Percentiles rank a stretch among this genome's conserved stretches.
Conservation (phyloP, 2,888 invertebrate species). For the Machimus atricapillus region DNA sequence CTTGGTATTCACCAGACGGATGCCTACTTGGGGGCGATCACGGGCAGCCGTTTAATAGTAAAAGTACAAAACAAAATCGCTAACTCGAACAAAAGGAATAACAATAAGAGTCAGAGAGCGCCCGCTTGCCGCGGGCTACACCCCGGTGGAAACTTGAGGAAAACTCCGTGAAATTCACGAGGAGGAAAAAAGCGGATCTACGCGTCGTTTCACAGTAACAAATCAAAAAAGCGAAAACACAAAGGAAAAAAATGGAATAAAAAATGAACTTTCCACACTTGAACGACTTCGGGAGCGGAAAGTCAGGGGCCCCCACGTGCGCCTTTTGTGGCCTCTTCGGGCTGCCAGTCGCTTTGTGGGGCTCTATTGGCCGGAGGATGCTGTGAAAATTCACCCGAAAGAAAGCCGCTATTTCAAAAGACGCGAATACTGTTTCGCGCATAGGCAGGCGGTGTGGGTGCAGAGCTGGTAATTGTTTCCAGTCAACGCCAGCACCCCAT, state of each 20-base stretch:
- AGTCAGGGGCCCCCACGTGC: constrained; percentile 23
- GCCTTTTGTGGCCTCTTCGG: constrained; percentile 6
- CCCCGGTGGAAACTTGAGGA: constrained; percentile 29
- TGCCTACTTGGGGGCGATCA: constrained; percentile 12
- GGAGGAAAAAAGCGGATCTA: constrained; percentile 42
- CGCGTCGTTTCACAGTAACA: constrained; percentile 46
- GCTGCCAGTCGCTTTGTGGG: not conserved
- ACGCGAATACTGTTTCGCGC: not conserved
- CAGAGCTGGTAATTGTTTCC: not conserved
- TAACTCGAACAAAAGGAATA: constrained; percentile 1
- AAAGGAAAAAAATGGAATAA: constrained; percentile 26
- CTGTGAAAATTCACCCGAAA: not conserved
- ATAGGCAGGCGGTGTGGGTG: not conserved
- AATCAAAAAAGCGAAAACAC: constrained; percentile 36
- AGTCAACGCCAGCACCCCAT: not conserved
- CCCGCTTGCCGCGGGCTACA: not conserved
- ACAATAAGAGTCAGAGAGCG: not conserved
- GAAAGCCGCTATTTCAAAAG: not conserved
- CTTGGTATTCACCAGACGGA: constrained; percentile 16
- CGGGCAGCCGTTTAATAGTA: not conserved
- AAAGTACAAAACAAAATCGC: constrained; percentile 29
- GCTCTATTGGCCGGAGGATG: not conserved
- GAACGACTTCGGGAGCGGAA: constrained; percentile 31
- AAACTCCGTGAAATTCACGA: constrained; percentile 38
- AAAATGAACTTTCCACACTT: constrained; percentile 40